phyloP scores from a whole-genome alignment of 2,797 vertebrate species.

The Periparus ater region DNA sequence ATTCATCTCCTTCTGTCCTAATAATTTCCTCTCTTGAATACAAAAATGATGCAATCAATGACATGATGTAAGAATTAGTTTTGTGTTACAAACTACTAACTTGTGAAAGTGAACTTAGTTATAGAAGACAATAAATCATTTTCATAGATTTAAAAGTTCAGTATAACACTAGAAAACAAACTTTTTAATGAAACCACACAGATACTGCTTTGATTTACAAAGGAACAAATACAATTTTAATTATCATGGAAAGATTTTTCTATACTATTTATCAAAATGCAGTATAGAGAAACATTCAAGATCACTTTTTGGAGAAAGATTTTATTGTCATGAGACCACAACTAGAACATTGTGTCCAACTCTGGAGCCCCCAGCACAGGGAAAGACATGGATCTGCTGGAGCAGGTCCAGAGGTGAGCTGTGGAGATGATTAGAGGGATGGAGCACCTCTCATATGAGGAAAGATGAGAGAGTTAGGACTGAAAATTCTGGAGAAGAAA shows the following conservation, averaged over 20 bases:
- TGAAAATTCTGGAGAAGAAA: neutral
- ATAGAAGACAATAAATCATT: neutral
- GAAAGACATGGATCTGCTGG: neutral
- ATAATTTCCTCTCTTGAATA: neutral
- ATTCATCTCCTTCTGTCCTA: neutral
- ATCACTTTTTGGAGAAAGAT: neutral
- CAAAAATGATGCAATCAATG: neutral
- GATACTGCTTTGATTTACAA: neutral
- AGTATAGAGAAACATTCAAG: neutral
- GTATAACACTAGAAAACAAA: neutral
- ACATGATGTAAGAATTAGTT: neutral
- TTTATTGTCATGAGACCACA: neutral
- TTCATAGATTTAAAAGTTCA: neutral
- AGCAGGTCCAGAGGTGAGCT: neutral
- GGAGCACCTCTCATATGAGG: neutral
- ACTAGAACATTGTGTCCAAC: neutral
- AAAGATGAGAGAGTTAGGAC: neutral
- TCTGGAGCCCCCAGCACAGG: neutral
- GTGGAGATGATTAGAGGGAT: neutral
- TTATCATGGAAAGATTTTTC: neutral
- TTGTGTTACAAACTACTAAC: neutral
- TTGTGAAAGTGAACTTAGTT: neutral
- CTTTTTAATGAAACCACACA: neutral
- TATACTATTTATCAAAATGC: neutral
- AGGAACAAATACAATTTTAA: neutral